phyloP scores from a whole-genome alignment of 1,140 invertebrate genomes.

The Mercenaria mercenaria region DNA sequence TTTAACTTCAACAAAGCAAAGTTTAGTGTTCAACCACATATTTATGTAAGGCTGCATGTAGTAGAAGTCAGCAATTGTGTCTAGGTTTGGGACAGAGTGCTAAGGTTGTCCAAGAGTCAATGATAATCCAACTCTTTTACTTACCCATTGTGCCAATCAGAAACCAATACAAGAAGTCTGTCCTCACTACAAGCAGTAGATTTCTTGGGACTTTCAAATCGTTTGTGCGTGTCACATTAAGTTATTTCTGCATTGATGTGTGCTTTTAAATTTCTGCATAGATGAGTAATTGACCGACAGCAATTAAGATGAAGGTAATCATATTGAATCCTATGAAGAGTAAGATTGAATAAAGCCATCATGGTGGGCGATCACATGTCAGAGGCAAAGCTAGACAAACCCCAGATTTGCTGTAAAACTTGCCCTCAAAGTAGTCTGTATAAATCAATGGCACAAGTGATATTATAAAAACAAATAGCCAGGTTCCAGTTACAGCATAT shows the following conservation, averaged over 20 bases:
- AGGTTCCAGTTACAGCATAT: constrained; percentile 18
- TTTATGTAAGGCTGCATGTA: too few relatives aligned
- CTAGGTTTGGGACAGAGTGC: too few relatives aligned
- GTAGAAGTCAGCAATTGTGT: too few relatives aligned
- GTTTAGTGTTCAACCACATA: too few relatives aligned
- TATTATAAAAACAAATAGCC: constrained; percentile 61
- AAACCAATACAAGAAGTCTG: too few relatives aligned
- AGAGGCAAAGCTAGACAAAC: constrained; percentile 65
- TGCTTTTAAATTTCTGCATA: constrained; percentile 9
- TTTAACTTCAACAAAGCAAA: too few relatives aligned
- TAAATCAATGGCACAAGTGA: constrained; percentile 58
- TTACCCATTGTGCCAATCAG: constrained; percentile 71
- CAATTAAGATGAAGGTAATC: constrained; percentile 57
- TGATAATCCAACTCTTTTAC: too few relatives aligned
- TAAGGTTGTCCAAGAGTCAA: too few relatives aligned
- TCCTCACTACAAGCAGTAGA: constrained; percentile 52
- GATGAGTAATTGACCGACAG: constrained; percentile 52
- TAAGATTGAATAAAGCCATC: constrained; percentile 32
- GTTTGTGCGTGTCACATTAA: constrained; percentile 14
- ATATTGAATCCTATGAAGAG: constrained; percentile 67
- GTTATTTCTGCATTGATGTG: not conserved
- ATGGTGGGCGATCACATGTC: too few relatives aligned
- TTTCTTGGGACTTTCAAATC: constrained; percentile 62
- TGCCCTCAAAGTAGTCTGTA: constrained; percentile 42
- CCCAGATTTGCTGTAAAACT: constrained; percentile 62